Evolutionary conservation across 2,888 invertebrate genomes (phyloP).

Genomic region (Keiferia lycopersicella): DNA sequence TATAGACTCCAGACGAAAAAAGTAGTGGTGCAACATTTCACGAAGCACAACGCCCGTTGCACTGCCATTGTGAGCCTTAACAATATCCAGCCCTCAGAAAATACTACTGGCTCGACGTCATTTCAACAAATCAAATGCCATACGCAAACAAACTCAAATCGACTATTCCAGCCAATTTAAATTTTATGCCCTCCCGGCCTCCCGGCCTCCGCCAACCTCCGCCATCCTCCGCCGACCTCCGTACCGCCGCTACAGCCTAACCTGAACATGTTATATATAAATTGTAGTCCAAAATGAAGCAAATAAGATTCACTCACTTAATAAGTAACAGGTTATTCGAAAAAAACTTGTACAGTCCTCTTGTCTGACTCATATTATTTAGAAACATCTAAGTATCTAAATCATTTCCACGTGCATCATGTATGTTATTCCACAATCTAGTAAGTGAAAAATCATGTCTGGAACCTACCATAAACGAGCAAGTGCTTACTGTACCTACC

Average conservation of each 20-base stretch:
- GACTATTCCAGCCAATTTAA: conserved; percentile 69
- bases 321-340: no score
- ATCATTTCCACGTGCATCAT: no score
- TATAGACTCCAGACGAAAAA: conserved; percentile 81
- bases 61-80: conserved; percentile 77
- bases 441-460: no score
- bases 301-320: conserved; percentile 19
- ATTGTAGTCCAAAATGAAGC: conserved; percentile 11
- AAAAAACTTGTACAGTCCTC: no score
- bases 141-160: conserved; percentile 68
- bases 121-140: conserved; percentile 73
- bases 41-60: conserved; percentile 79
- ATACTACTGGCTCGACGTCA: conserved; percentile 69
- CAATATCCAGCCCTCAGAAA: conserved; percentile 73
- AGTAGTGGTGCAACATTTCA: conserved; percentile 81
- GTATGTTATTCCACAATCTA: no score
- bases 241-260: conserved; percentile 21
- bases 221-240: background rate
- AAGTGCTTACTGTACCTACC: no score
- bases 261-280: conserved; percentile 40
- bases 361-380: no score
- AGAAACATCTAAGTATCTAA: no score
- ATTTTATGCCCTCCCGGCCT: conserved; percentile 58
- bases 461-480: no score
- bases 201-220: conserved; percentile 33